Evolutionary conservation across 2,888 invertebrate species (phyloP), one percentile per base, ranked within the genome.

Genomic region (Adineta ricciae): DNA sequence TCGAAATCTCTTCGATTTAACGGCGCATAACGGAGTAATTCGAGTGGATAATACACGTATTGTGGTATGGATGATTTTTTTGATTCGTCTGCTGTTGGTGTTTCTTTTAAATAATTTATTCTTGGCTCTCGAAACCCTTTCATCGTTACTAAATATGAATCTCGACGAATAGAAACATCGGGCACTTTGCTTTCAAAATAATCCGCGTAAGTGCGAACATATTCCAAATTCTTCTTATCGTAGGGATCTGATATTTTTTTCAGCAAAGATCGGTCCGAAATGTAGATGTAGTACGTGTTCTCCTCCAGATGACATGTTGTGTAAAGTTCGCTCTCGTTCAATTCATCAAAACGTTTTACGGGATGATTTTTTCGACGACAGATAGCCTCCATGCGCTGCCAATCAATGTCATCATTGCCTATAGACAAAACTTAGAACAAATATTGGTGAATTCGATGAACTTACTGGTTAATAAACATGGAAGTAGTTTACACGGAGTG

Each of bases 391-490:
- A 78, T 78, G 24, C 78, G 38, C n/a, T 78, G 38, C 24, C 24
- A n/a, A 38, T 78, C 78, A 41, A 78, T 78, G 11, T 64, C 32
- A 19, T 19, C 32, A 1, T 1, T 41, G 11, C 41, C 78, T 41
- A 38, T 38, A 19, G 3, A 38, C 19, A 72, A 2, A 64, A 14
- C 16, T 32, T 7, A 36, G 19, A 21, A 21, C 36, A 73, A 38
- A 38, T 16, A 73, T 38, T 5, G 9, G 11, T 72, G 16, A 16
- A 21, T 38, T 24, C 19, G 38, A 38, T 36, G 24, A 38, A 78
- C 41, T 9, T 78, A 41, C 78, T 32, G 9, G 78, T 78, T 38
- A 78, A 78, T 78, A 78, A 78, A 41, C 78, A 78, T 41, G 78
- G 78, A 0, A 78, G 21, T 41, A 78, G 14, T 41, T 38, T 24